A percentile compares a stretch with the other conserved stretches of the same genome.
phyloP scores from a whole-genome alignment of 2,797 vertebrate species.

The Echiichthys vipera region DNA sequence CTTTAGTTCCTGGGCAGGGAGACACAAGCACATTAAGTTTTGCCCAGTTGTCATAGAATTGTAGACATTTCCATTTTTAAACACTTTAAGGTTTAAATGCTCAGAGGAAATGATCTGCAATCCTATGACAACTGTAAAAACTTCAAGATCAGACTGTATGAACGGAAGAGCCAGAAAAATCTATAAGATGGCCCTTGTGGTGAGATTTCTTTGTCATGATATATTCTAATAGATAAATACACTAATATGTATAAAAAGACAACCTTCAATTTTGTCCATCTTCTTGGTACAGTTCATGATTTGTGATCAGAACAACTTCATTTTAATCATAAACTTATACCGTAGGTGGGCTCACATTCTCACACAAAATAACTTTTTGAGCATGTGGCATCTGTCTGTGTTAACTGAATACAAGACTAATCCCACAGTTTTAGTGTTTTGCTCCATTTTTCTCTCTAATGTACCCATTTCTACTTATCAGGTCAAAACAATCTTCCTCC shows the following conservation, averaged over 20 bases:
- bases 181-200: neutral
- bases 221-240: neutral
- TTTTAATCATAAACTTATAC: conserved; percentile 20
- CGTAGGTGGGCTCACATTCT: conserved; percentile 24
- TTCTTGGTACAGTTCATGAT: neutral
- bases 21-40: neutral
- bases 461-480: conserved; percentile 94
- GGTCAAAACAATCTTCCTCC: conserved; percentile 92
- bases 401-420: conserved; percentile 72
- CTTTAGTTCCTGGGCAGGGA: neutral
- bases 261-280: neutral
- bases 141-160: neutral
- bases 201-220: conserved; percentile 16
- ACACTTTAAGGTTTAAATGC: neutral
- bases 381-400: conserved; percentile 73
- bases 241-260: neutral
- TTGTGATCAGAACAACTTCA: neutral
- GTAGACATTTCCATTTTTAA: neutral
- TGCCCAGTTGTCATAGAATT: neutral
- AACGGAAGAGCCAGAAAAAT: neutral
- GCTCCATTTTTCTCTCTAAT: conserved; percentile 81
- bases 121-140: neutral
- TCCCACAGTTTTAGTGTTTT: conserved; percentile 77
- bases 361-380: conserved; percentile 43
- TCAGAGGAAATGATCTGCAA: neutral